Evolutionary conservation across 2,113 vertebrate genomes (phyloP).

Genomic region (Corythornis cristatus): DNA sequence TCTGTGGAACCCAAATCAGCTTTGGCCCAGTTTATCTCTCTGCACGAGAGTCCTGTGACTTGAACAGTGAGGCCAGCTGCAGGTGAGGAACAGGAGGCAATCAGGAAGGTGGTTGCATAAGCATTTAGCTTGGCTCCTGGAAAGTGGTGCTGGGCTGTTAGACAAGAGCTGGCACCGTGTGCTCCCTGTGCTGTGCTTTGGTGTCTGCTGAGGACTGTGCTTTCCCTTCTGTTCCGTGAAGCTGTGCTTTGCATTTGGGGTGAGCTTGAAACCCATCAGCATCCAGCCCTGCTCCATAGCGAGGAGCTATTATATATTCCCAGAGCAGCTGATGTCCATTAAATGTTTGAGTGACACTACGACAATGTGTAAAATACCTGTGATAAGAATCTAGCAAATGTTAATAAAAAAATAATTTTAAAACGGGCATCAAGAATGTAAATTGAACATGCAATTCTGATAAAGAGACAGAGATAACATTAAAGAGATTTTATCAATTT

Average conservation of each 20-base stretch:
- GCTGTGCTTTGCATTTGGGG: neutral
- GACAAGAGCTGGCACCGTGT: fast-evolving
- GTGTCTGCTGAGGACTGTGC: neutral
- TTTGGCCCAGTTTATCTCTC: neutral
- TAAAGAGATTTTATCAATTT: constrained; percentile 69
- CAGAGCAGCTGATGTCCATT: constrained; percentile 44
- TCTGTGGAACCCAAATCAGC: neutral
- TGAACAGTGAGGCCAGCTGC: neutral
- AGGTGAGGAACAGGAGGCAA: neutral
- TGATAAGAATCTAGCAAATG: constrained; percentile 54
- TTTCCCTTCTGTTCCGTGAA: neutral
- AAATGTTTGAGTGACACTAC: constrained; percentile 51
- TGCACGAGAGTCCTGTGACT: neutral
- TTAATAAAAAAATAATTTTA: constrained; percentile 30
- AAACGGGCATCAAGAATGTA: constrained; percentile 47
- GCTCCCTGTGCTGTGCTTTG: neutral
- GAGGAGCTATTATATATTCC: neutral
- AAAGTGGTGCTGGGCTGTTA: neutral
- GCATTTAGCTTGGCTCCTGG: neutral
- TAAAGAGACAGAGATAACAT: constrained; percentile 65
- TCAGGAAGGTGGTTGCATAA: neutral
- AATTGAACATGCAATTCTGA: constrained; percentile 61
- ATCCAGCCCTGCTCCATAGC: neutral
- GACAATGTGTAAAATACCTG: constrained; percentile 58
- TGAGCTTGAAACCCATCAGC: neutral